Evolutionary conservation across 92 coral and sea anemone genomes (phyloP).

Genomic region (Diadumene lineata): DNA sequence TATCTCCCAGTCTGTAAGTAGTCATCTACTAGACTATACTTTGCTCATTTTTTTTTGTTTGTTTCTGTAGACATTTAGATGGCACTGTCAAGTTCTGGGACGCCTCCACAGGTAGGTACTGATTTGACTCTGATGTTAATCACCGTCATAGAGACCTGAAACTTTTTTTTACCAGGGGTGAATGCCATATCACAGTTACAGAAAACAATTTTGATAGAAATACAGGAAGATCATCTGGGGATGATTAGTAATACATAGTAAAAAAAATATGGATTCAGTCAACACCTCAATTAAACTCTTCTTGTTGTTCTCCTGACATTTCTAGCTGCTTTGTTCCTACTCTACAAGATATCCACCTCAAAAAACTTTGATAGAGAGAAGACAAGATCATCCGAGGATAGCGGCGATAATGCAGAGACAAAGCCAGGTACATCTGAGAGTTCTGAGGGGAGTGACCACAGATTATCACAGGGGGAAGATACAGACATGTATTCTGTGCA

Average conservation of each 20-base stretch:
- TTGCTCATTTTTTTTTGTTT: background rate
- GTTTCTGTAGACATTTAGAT: slow-evolving; percentile 79
- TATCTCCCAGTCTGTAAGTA: background rate
- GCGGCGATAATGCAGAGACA: slow-evolving; percentile 60
- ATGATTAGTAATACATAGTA: too few relatives aligned
- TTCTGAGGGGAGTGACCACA: slow-evolving; percentile 50
- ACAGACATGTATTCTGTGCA: slow-evolving; percentile 69
- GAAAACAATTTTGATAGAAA: too few relatives aligned
- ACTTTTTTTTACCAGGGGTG: too few relatives aligned
- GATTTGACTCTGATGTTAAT: too few relatives aligned
- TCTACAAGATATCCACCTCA: slow-evolving; percentile 82
- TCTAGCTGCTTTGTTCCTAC: slow-evolving; percentile 64
- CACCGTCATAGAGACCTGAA: too few relatives aligned
- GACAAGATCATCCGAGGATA: slow-evolving; percentile 50
- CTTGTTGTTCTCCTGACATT: background rate
- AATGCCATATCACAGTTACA: too few relatives aligned
- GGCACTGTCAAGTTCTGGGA: slow-evolving; percentile 97
- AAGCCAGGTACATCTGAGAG: slow-evolving; percentile 49
- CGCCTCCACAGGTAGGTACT: slow-evolving; percentile 84
- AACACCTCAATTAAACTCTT: too few relatives aligned
- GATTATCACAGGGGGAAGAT: slow-evolving; percentile 63
- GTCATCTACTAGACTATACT: background rate
- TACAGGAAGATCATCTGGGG: too few relatives aligned
- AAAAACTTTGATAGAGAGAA: slow-evolving; percentile 84
- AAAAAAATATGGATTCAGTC: too few relatives aligned